phyloP scores from a whole-genome alignment of 2,113 vertebrate species.

The Lophius piscatorius region DNA sequence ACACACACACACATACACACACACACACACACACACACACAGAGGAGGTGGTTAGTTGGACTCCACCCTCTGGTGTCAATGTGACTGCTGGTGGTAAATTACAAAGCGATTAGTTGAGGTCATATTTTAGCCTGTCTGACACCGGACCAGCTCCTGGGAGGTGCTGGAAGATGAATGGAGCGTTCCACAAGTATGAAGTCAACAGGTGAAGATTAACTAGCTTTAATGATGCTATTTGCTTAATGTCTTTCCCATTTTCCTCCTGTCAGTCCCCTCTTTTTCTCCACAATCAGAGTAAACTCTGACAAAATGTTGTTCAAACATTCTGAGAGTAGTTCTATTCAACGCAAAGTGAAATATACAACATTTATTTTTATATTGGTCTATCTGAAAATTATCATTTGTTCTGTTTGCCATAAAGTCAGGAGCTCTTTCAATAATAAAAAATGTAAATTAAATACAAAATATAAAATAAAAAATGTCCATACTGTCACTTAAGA shows the following conservation, averaged over 20 bases:
- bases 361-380: too few relatives aligned
- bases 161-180: slow-evolving; percentile 68
- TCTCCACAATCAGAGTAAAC: slow-evolving; percentile 35
- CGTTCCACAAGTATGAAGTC: slow-evolving; percentile 58
- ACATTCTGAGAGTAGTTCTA: background rate
- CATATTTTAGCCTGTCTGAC: slow-evolving; percentile 72
- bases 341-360: too few relatives aligned
- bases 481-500: too few relatives aligned
- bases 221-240: slow-evolving; percentile 76
- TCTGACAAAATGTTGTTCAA: slow-evolving; percentile 12
- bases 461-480: too few relatives aligned
- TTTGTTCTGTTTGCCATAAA: too few relatives aligned
- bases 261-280: slow-evolving; percentile 26
- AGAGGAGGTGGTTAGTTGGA: slow-evolving; percentile 18
- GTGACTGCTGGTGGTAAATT: slow-evolving; percentile 68
- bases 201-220: slow-evolving; percentile 76
- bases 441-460: too few relatives aligned
- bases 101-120: slow-evolving; percentile 70
- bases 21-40: slow-evolving; percentile 20
- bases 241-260: slow-evolving; percentile 62
- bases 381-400: too few relatives aligned
- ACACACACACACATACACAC: slow-evolving; percentile 18
- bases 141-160: slow-evolving; percentile 67
- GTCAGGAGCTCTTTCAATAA: too few relatives aligned
- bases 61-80: slow-evolving; percentile 31